Evolutionary conservation across 2,797 vertebrate genomes (phyloP), one percentile per base, ranked within the genome.

Genomic region (Melanotaenia maccullochi): DNA sequence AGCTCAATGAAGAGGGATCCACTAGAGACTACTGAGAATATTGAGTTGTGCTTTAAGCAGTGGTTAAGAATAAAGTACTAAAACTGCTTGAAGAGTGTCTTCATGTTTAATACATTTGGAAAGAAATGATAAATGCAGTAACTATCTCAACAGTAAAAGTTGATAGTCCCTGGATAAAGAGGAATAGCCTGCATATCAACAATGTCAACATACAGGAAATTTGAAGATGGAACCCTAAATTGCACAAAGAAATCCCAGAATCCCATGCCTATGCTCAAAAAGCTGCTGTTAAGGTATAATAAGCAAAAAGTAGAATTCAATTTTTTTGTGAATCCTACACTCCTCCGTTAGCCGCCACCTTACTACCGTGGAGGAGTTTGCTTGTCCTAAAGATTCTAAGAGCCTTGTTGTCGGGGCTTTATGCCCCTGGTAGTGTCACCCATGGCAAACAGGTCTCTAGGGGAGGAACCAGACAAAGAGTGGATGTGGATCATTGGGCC

Each of bases 141-240:
- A 57, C 51, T 40, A 20, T 44, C 28, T 30, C 8, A 2, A 52
- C 49, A 57, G 38, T 56, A 68, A 56, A 24, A 60, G 57, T 65
- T 59, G 44, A 51, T 51, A n/a, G 60, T 49, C 30, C 22, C 28
- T 68, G 54, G 44, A 78, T 35, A 1, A 9, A 51, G 60, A 68
- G n/a, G 25, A 16, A 30, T 24, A 38, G 9, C 9, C 36, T 38
- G 9, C 36, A 38, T 38, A 60, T 11, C 52, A 62, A 14, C 22
- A 65, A 40, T 20, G 61, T 9, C 16, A 65, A 49, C 60, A 55
- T 28, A 16, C 51, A 49, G 42, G 28, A 56, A 68, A 56, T 36
- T 42, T 51, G 30, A 20, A 18, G 8, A 68, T 62, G 54, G 52
- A 60, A 44, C 49, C 54, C 28, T 60, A 75, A 73, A 73, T 49